phyloP scores from a whole-genome alignment of 2,797 vertebrate genomes.

The Carapus acus region DNA sequence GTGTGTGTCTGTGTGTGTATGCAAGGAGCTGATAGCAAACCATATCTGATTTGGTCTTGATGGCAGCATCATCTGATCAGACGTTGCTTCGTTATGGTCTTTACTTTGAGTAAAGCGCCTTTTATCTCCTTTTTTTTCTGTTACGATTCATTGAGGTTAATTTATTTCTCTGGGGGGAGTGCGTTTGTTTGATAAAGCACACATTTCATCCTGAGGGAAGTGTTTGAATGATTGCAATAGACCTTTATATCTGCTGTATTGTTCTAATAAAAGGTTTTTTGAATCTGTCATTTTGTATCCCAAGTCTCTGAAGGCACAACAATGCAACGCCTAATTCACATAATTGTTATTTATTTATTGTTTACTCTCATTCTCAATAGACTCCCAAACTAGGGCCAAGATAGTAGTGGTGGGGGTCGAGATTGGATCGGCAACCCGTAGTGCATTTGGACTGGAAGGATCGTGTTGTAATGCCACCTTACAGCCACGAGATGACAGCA shows the following conservation, averaged over 20 bases:
- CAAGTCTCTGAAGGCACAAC: too few species aligned
- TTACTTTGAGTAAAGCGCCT: not conserved
- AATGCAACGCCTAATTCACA: too few species aligned
- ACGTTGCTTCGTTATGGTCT: slow-evolving; percentile 11
- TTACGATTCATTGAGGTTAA: slow-evolving; percentile 55
- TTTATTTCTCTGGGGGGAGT: slow-evolving; percentile 66
- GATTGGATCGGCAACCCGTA: too few species aligned
- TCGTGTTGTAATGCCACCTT: too few species aligned
- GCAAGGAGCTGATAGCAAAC: not conserved
- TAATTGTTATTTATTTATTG: too few species aligned
- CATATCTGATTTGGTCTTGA: slow-evolving; percentile 16
- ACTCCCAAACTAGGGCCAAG: too few species aligned
- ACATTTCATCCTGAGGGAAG: slow-evolving; percentile 56
- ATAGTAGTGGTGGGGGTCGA: too few species aligned
- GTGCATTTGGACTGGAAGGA: too few species aligned
- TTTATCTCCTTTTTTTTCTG: slow-evolving; percentile 5
- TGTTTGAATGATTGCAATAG: slow-evolving; percentile 73
- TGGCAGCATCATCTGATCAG: too few species aligned
- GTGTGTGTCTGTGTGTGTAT: too few species aligned
- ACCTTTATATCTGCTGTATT: slow-evolving; percentile 77
- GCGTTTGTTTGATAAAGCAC: slow-evolving; percentile 65
- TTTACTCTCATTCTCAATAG: too few species aligned
- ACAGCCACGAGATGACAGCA: too few species aligned
- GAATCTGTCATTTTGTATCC: slow-evolving; percentile 37
- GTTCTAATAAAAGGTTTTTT: slow-evolving; percentile 75